Percentiles rank a stretch among this genome's conserved stretches.
Conservation (phyloP, 2,797 vertebrate genomes). For the Typhlichthys eigenmanni region DNA sequence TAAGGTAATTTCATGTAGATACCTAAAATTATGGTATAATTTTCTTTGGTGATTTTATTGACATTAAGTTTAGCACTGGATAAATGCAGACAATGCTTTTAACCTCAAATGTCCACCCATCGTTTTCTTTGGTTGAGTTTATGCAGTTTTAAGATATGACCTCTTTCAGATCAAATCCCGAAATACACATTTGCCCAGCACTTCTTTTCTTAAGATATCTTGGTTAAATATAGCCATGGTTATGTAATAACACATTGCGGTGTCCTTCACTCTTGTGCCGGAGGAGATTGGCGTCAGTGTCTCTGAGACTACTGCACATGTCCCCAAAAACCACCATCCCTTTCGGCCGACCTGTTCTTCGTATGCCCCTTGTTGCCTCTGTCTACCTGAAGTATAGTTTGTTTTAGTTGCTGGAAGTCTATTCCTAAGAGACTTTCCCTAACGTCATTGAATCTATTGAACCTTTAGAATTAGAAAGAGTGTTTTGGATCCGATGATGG, state of each 20-base stretch:
- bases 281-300: slow-evolving; percentile 62
- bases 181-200: slow-evolving; percentile 48
- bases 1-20: slow-evolving; percentile 29
- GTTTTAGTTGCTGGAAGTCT: too few species aligned
- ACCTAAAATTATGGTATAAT: not conserved
- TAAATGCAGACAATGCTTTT: not conserved
- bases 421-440: too few species aligned
- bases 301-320: slow-evolving; percentile 56
- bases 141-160: slow-evolving; percentile 18
- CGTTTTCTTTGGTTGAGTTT: not conserved
- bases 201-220: slow-evolving; percentile 54
- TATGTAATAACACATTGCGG: slow-evolving; percentile 73
- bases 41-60: too few species aligned
- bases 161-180: slow-evolving; percentile 36
- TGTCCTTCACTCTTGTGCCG: slow-evolving; percentile 53
- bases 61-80: too few species aligned
- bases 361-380: slow-evolving; percentile 12
- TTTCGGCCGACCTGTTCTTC: slow-evolving; percentile 46
- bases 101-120: not conserved
- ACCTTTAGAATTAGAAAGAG: not conserved
- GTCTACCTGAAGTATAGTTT: too few species aligned
- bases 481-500: not conserved
- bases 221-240: slow-evolving; percentile 62
- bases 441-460: not conserved
- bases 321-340: slow-evolving; percentile 46